Evolutionary conservation across 2,113 vertebrate species (phyloP), one percentile per base, ranked within the genome.

Genomic region (Chaetodon auriga): DNA sequence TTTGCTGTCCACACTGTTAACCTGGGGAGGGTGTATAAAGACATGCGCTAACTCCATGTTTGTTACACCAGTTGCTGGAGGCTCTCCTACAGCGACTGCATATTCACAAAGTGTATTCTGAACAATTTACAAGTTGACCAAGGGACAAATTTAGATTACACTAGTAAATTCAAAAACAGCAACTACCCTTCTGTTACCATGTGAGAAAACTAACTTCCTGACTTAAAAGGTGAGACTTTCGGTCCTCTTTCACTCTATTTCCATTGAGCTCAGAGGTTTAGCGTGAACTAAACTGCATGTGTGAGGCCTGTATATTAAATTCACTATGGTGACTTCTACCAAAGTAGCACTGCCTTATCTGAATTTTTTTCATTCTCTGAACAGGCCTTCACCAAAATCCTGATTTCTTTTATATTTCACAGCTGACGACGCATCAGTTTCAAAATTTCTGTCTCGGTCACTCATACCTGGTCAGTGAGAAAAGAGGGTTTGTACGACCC

Each of bases 401-500:
- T 18, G n/a, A 54, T 43, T 12, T 35, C n/a, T n/a, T 63, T 0
- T 18, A 14, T 10, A 62, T 38, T 23, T 49, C 21, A 48, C 9
- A 64, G 49, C 3, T 68, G 11, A 76, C 14, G 11, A 19, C 23
- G 6, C 8, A 0, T 57, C 21, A 53, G 18, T 71, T 76, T n/a
- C 35, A 7, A 65, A 19, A 46, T 43, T 19, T 8, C 43, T 10
- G 30, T 9, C 49, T 58, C 6, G 12, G 9, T 70, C 64, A 35
- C 30, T 60, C 54, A 43, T 1, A 98, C 98, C 98, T 99, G 97
- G 90, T 99, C 98, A 0, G 98, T 97, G 88, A 99, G 97, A 75
- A 99, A 99, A 49, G 97, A 98, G 0, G 98, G 98, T 78, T 99
- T 99, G 90, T 98, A 98, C 14, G 96, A 96, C 83, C 97, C 98